Evolutionary conservation across 2,113 vertebrate genomes (phyloP), one percentile per base, ranked within the genome.

Genomic region (Suricata suricatta): DNA sequence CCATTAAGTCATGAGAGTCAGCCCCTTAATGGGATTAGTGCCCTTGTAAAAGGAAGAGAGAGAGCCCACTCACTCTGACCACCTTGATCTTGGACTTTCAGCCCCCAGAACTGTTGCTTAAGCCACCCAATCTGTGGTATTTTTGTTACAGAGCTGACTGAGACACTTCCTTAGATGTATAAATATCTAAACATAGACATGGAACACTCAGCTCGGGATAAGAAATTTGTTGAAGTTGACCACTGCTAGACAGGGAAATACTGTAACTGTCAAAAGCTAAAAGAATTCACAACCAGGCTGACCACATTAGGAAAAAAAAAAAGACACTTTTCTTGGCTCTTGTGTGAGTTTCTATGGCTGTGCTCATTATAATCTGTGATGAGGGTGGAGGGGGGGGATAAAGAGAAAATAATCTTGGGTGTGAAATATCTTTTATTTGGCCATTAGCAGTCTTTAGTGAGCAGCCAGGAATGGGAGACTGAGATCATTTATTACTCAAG

Each of bases 401-500:
- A n/a, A 96, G 50, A 72, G 38, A 60, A 74, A 90, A 52, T 63
- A 68, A 0, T 69, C 76, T 80, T 68, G 41, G 57, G 33, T 84
- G 74, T 93, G 91, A 97, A 96, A 64, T 25, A 63, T 93, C 90
- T 90, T 92, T 95, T 92, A 96, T 77, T 93, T 97, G 92, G 50
- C 86, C 79, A 94, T 98, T 98, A 97, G 94, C 93, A 63, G 29
- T 64, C 93, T 96, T 97, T 71, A 95, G 54, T 1, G 9, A 50
- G 19, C 92, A 90, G 57, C n/a, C 87, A 31, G 64, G 0, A 86
- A 96, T 93, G 68, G 79, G 98, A 98, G 97, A 97, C 98, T 69
- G 98, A 98, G 97, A 97, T 98, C 81, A 60, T 95, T 97, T 77
- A 90, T 50, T 80, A 35, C 71, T 16, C 0, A 68, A 4, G 29